A percentile compares a stretch with the other conserved stretches of the same genome.
These are phyloP conservation scores for Pterocles burchelli DNA, from an alignment of 2,113 vertebrate genomes.

Conservation along the genomic window DNA sequence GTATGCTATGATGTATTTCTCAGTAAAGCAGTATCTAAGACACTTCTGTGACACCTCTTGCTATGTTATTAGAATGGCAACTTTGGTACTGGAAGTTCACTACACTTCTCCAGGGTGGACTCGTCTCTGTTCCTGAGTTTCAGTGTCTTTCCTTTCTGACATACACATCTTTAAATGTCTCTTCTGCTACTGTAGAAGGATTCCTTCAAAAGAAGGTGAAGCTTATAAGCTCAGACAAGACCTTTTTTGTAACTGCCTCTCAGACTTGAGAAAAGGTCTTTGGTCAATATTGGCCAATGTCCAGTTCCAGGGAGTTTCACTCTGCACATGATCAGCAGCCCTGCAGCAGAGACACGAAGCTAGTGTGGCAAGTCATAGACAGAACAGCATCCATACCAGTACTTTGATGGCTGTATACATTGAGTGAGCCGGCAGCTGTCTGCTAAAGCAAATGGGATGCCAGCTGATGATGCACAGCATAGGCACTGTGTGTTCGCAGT, in stretches of 20 bases:
- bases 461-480: conserved; percentile 14
- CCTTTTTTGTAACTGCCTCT: not conserved
- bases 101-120: not conserved
- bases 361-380: not conserved
- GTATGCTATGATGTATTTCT: not conserved
- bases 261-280: not conserved
- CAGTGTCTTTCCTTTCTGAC: not conserved
- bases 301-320: not conserved
- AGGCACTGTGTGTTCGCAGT: accelerated
- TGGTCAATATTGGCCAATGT: not conserved
- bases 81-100: not conserved
- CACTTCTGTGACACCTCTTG: not conserved
- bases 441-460: not conserved
- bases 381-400: not conserved
- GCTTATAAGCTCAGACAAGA: not conserved
- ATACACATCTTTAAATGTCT: not conserved
- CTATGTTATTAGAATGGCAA: not conserved
- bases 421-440: not conserved
- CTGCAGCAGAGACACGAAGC: not conserved
- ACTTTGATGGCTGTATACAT: not conserved
- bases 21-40: not conserved
- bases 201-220: not conserved
- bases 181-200: not conserved
- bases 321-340: not conserved
- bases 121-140: not conserved